Evolutionary conservation across 2,888 invertebrate genomes (phyloP), one percentile per base, ranked within the genome.

Genomic region (Orthonevra nobilis): DNA sequence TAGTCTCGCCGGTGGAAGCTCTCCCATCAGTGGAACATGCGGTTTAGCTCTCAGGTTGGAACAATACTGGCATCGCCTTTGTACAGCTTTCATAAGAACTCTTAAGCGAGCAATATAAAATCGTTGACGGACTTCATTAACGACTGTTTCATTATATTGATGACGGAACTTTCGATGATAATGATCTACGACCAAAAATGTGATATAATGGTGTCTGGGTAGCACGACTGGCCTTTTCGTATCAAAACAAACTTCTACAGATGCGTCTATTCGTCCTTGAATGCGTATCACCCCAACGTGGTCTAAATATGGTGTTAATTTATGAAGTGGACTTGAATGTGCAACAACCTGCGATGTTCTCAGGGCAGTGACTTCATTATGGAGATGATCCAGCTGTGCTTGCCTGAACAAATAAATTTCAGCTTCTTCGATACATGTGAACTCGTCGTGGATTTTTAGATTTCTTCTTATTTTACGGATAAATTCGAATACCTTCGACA

Each of bases 101-200:
- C 38, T 19, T n/a, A 50, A 19, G 6, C n/a, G 3, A 2, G 50
- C 30, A 10, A 50, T 15, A 7, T 32, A 32, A 19, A 50, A 50
- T 7, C 32, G 50, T 9, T 66, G 66, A 19, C 70, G 56, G 6
- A 70, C 9, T 32, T 72, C 56, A 15, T 66, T 79, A 3, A 79
- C 15, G 0, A 66, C 44, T 0, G 64, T 70, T 52, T 66, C 70
- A n/a, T 20, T 26, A 15, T 44, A 23, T 3, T 26, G 20, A 7
- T 44, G 26, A 14, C 26, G n/a, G 26, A 44, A 44, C 1, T 26
- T 20, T 12, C 44, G 44, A 12, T 20, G 44, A 10, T 20, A 26
- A 9, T 38, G 38, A 19, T 38, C 38, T 7, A 38, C 17, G 19
- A 38, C 19, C n/a, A 38, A n/a, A 17, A 9, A 38, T 2, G 38